A percentile compares a stretch with the other conserved stretches of the same genome.
These are phyloP conservation scores for Ridgeia piscesae DNA, from an alignment of 1,140 invertebrate species.

Conservation along the genomic window DNA sequence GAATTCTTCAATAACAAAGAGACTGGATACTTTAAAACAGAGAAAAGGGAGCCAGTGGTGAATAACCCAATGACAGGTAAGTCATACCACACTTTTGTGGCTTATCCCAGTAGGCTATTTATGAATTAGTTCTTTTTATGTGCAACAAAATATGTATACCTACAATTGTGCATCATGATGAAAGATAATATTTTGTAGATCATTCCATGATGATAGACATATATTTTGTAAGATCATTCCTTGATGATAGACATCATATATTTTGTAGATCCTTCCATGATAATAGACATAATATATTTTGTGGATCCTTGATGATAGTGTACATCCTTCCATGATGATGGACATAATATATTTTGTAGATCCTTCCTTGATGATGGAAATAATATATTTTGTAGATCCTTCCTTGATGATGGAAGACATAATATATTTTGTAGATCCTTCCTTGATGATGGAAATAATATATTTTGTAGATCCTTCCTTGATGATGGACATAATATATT, in stretches of 20 bases:
- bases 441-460: not conserved
- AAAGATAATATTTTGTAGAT: too few species aligned
- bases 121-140: not conserved
- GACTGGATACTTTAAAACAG: slow-evolving; percentile 71
- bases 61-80: slow-evolving; percentile 87
- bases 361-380: not conserved
- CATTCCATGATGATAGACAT: too few species aligned
- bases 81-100: not conserved
- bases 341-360: not conserved
- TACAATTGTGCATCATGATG: too few species aligned
- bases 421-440: slow-evolving; percentile 60
- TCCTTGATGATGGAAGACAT: slow-evolving; percentile 98
- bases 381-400: slow-evolving; percentile 68
- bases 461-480: not conserved
- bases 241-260: not conserved
- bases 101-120: not conserved
- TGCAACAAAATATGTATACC: not conserved
- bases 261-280: slow-evolving; percentile 83
- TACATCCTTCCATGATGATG: too few species aligned
- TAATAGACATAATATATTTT: slow-evolving; percentile 73
- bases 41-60: slow-evolving; percentile 79
- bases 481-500: not conserved
- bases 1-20: slow-evolving; percentile 97
- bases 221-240: not conserved
- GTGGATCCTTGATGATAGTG: not conserved